A percentile compares a stretch with the other conserved stretches of the same genome.
These are phyloP conservation scores for Gracilinanus agilis DNA, from an alignment of 2,113 vertebrate species.

Conservation along the genomic window DNA sequence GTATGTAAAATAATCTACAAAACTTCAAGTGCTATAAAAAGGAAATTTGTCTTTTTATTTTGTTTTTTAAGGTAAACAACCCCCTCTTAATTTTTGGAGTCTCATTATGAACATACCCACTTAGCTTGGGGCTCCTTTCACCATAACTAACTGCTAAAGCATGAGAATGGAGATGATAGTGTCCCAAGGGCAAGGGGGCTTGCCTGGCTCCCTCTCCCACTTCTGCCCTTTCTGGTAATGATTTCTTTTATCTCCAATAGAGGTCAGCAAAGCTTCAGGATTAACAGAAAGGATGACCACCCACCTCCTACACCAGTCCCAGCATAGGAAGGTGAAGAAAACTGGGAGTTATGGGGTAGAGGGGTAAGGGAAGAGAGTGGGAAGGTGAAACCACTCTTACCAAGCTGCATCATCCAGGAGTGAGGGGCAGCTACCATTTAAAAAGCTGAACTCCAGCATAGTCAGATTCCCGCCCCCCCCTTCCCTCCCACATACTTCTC, in stretches of 20 bases:
- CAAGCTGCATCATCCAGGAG: background rate
- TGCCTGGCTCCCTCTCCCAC: background rate
- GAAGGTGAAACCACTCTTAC: background rate
- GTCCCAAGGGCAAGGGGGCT: background rate
- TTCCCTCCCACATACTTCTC: background rate
- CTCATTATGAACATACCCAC: background rate
- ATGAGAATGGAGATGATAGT: background rate
- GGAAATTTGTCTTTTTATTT: background rate
- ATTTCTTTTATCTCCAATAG: conserved; percentile 2
- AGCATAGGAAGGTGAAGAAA: background rate
- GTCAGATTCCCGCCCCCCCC: background rate
- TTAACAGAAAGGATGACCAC: background rate
- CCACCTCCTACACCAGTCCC: background rate
- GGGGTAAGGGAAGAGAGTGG: too few species aligned
- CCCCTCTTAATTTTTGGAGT: background rate
- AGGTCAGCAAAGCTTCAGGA: conserved; percentile 3
- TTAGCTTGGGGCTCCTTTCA: background rate
- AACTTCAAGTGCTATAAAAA: background rate
- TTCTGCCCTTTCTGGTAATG: background rate
- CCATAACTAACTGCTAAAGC: background rate
- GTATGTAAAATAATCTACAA: background rate
- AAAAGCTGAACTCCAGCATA: background rate
- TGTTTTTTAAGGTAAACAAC: background rate
- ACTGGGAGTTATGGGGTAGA: background rate
- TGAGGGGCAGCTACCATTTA: background rate